Percentiles rank a stretch among this genome's conserved stretches.
Evolutionary conservation across 2,113 vertebrate genomes (phyloP).

Genomic region (Bettongia penicillata): DNA sequence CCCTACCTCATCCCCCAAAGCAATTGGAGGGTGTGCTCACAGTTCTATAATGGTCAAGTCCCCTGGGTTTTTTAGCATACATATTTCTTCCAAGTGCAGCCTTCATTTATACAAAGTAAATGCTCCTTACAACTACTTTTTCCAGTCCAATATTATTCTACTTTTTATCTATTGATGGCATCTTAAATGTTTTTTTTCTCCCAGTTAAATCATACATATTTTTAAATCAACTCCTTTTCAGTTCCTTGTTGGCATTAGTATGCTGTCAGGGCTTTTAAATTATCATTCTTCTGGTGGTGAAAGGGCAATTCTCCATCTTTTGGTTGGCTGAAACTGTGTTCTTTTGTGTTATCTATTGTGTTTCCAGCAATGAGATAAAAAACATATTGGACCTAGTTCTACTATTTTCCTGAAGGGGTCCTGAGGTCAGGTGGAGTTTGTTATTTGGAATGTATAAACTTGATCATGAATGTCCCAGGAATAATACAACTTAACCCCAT

Average conservation of each 20-base stretch:
- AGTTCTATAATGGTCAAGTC: neutral
- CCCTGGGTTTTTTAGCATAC: neutral
- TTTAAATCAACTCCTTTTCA: constrained; percentile 25
- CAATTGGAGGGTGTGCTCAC: neutral
- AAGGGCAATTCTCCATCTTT: constrained; percentile 32
- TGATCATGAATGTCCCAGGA: constrained; percentile 51
- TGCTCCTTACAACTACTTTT: neutral
- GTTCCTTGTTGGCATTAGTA: neutral
- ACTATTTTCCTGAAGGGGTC: constrained; percentile 30
- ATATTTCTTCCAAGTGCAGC: neutral
- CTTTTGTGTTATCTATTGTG: neutral
- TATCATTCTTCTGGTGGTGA: constrained; percentile 25
- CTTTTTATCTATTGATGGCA: neutral
- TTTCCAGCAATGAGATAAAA: constrained; percentile 14
- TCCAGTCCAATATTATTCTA: neutral
- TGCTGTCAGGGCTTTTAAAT: constrained; percentile 14
- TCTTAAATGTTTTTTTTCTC: constrained; percentile 1
- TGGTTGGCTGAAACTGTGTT: constrained; percentile 7
- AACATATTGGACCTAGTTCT: neutral
- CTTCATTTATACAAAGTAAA: neutral
- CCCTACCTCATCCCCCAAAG: neutral
- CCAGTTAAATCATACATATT: constrained; percentile 1
- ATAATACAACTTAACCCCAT: constrained; percentile 23
- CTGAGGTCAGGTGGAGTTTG: constrained; percentile 40
- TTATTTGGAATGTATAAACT: constrained; percentile 51